Base-by-base conservation (phyloP, 2,113 vertebrate species). In the Leucoraja erinaceus region DNA sequence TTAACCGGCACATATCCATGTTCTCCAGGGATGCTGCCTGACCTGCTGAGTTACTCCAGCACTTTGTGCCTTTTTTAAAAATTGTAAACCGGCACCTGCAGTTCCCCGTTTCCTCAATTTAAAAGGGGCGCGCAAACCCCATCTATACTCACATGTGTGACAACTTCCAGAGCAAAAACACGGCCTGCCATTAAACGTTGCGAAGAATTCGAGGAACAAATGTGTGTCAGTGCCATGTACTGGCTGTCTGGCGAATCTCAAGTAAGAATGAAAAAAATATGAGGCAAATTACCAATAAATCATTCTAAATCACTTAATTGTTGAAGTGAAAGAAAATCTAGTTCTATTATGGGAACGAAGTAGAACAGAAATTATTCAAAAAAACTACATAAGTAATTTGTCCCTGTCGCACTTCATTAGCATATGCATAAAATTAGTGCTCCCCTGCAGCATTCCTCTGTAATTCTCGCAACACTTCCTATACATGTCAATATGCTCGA, bases 401-500 rank as follows among this genome's bases (percentile, higher is more conserved):
- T 91, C 90, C 90, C 70, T 91, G 66, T 70, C 90, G 47, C 90
- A 74, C 90, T 70, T 91, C 68, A 91, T 91, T 91, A 91, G 90
- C 90, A 91, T 91, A 72, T 91, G 90, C 33, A 72, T 91, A 91
- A 91, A 91, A 74, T 91, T 72, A 91, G 33, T 91, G 90, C 90
- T 91, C 68, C 90, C 68, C 90, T 91, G 33, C 90, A 91, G 90
- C 90, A 91, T 91, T 91, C 86, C 90, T 91, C 90, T 72, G 22
- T 47, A 91, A 11, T 91, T 91, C 68, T 72, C 90, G 72, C 81
- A 77, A 77, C 83, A 72, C 90, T 91, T 91, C 90, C 90, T 91
- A 91, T 91, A 72, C 90, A 74, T 91, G 90, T 25, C 90, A 91
- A 91, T 91, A 91, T 91, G 90, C 90, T 91, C 90, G 4, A 91